Percentiles rank a stretch among this genome's conserved stretches.
Evolutionary conservation across 1,140 invertebrate species (phyloP).

Genomic region (Pogonomyrmex barbatus): DNA sequence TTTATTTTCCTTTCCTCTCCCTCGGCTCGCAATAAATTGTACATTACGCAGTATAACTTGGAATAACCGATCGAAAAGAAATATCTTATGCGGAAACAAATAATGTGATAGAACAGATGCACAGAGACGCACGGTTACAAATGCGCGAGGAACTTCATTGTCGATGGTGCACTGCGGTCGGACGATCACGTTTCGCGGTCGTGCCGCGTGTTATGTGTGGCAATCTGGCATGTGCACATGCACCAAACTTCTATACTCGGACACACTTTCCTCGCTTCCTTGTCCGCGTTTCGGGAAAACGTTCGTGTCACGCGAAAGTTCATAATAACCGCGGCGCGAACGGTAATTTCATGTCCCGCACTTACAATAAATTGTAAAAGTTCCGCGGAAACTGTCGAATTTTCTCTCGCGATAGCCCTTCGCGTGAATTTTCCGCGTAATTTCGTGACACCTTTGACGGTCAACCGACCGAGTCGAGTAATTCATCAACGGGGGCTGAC

Average conservation of each 20-base stretch:
- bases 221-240: slow-evolving; percentile 55
- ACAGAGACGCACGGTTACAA: slow-evolving; percentile 36
- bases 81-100: background rate
- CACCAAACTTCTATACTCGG: slow-evolving; percentile 48
- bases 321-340: slow-evolving; percentile 66
- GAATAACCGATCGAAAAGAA: background rate
- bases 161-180: slow-evolving; percentile 62
- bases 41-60: background rate
- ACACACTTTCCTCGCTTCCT: slow-evolving; percentile 33
- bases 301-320: slow-evolving; percentile 71
- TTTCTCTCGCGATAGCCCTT: background rate
- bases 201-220: slow-evolving; percentile 61
- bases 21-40: background rate
- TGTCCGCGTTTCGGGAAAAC: slow-evolving; percentile 48
- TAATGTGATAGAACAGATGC: slow-evolving; percentile 14
- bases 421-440: slow-evolving; percentile 23
- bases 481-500: background rate
- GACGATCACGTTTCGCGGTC: slow-evolving; percentile 69
- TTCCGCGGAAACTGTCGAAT: slow-evolving; percentile 17
- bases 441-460: background rate
- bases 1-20: background rate
- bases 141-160: slow-evolving; percentile 57
- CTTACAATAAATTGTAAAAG: slow-evolving; percentile 51
- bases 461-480: background rate
- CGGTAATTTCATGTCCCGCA: slow-evolving; percentile 61